phyloP scores from a whole-genome alignment of 2,888 invertebrate genomes.

The Amphipyra berbera region DNA sequence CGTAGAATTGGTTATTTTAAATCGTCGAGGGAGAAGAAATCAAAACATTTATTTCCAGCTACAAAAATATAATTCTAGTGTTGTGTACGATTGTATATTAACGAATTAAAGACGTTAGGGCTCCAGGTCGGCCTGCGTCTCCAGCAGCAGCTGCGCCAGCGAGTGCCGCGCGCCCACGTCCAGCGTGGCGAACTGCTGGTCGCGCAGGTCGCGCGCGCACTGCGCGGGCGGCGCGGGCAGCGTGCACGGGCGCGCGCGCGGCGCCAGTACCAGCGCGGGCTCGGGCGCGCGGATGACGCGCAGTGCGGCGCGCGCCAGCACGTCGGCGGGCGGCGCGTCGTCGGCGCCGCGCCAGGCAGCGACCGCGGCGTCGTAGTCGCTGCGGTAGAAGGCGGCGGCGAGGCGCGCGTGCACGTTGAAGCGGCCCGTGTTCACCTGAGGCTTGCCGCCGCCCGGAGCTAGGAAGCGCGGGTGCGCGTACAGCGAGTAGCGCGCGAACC shows the following conservation, averaged over 20 bases:
- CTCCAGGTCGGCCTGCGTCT: slow-evolving; percentile 62
- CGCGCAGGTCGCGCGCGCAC: slow-evolving; percentile 14
- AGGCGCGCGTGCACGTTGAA: slow-evolving; percentile 88
- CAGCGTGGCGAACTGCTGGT: slow-evolving; percentile 45
- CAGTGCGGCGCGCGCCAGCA: slow-evolving; percentile 32
- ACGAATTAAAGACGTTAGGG: neutral
- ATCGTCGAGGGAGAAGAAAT: too few species aligned
- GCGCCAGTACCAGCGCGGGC: slow-evolving; percentile 80
- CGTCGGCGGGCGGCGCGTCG: slow-evolving; percentile 56
- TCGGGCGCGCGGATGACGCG: slow-evolving; percentile 10
- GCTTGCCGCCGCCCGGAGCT: slow-evolving; percentile 90
- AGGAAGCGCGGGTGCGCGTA: slow-evolving; percentile 92
- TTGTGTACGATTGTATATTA: neutral
- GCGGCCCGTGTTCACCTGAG: slow-evolving; percentile 87
- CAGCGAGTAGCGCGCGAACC: slow-evolving; percentile 96
- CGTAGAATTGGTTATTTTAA: too few species aligned
- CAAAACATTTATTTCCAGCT: neutral
- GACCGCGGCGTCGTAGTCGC: slow-evolving; percentile 91
- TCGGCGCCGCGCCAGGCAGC: slow-evolving; percentile 53
- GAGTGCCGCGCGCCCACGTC: slow-evolving; percentile 71
- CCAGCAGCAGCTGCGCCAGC: slow-evolving; percentile 65
- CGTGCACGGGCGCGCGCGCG: slow-evolving; percentile 42
- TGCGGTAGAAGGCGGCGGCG: slow-evolving; percentile 94
- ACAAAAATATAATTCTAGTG: slow-evolving; percentile 17
- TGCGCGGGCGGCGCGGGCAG: slow-evolving; percentile 89